Percentiles rank a stretch among this genome's conserved stretches.
These are phyloP conservation scores for Acanthopleura granulata DNA, from an alignment of 2,888 invertebrate genomes.

Conservation along the genomic window DNA sequence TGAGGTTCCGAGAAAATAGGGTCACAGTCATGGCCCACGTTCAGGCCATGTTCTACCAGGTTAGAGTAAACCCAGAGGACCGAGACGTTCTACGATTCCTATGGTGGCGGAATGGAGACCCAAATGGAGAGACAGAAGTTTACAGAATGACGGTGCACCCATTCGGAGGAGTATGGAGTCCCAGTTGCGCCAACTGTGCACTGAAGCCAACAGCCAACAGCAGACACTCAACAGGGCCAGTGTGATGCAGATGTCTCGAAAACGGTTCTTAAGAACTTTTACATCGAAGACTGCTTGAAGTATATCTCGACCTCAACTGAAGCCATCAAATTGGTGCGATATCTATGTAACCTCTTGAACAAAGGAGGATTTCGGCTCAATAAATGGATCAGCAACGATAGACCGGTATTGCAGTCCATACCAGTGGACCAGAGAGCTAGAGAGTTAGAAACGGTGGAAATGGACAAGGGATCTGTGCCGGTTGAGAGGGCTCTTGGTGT, in stretches of 20 bases:
- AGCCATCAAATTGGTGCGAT: slow-evolving; percentile 23
- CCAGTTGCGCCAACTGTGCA: not conserved
- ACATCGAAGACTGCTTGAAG: slow-evolving; percentile 31
- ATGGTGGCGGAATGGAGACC: slow-evolving; percentile 22
- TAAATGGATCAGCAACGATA: slow-evolving; percentile 10
- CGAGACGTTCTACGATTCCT: slow-evolving; percentile 25
- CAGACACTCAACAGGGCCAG: no score
- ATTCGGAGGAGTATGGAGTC: not conserved
- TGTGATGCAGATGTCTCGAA: not conserved
- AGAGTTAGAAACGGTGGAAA: not conserved
- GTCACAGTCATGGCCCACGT: slow-evolving; percentile 32
- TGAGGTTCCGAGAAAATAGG: slow-evolving; percentile 28
- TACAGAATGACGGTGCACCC: not conserved
- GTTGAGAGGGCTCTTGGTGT: not conserved
- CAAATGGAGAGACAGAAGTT: not conserved
- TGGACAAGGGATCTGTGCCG: not conserved
- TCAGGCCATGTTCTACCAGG: slow-evolving; percentile 31
- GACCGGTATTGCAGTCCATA: not conserved
- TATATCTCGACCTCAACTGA: slow-evolving; percentile 23
- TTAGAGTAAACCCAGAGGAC: slow-evolving; percentile 24
- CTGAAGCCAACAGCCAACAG: not conserved
- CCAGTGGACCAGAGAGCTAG: not conserved
- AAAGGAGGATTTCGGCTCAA: slow-evolving; percentile 16
- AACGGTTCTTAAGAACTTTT: slow-evolving; percentile 10
- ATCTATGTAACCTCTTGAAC: slow-evolving; percentile 23